phyloP scores from a whole-genome alignment of 2,888 invertebrate species.

The Pheosia gnoma region DNA sequence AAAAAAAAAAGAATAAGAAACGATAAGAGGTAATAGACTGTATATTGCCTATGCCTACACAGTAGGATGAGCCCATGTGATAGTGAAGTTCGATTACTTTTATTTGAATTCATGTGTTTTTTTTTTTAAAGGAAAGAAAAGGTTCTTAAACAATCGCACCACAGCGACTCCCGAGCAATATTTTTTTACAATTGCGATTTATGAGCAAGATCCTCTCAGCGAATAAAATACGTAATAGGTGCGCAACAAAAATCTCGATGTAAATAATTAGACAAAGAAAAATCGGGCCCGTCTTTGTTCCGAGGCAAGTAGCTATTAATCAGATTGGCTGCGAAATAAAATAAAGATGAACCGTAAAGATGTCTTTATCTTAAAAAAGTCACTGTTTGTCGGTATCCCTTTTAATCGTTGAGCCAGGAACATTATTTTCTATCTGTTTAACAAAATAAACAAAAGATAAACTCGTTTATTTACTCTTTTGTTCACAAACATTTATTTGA shows the following conservation, averaged over 20 bases:
- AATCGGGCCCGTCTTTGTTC: neutral
- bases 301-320: neutral
- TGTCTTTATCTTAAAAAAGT: neutral
- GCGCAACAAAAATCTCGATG: neutral
- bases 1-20: too few species aligned
- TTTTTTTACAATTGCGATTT: neutral
- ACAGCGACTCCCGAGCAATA: neutral
- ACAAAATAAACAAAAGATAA: slow-evolving; percentile 1
- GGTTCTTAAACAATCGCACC: neutral
- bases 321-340: slow-evolving; percentile 3
- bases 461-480: neutral
- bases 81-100: too few species aligned
- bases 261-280: neutral
- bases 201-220: neutral
- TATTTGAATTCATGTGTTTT: too few species aligned
- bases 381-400: neutral
- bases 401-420: neutral
- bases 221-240: neutral
- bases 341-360: slow-evolving; percentile 3
- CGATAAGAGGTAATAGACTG: too few species aligned
- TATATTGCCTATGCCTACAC: too few species aligned
- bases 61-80: too few species aligned
- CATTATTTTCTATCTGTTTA: neutral
- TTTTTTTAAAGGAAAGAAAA: neutral
- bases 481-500: neutral